phyloP scores from a whole-genome alignment of 2,888 invertebrate genomes.

The Zygothrica quintamaculata region DNA sequence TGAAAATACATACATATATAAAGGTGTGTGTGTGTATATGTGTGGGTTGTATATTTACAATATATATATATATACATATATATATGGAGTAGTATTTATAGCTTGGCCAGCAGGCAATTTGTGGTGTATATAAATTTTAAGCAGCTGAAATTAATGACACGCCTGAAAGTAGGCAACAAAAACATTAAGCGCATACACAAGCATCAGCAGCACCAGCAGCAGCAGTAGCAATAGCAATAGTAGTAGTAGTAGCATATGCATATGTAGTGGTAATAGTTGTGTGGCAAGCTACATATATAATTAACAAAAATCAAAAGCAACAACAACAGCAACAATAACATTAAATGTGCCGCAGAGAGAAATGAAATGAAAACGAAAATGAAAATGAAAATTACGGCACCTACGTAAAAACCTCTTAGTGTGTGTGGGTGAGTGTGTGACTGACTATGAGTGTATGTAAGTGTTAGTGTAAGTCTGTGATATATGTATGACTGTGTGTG shows the following conservation, averaged over 20 bases:
- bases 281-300: constrained; percentile 52
- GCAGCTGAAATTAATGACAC: constrained; percentile 68
- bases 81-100: constrained; percentile 38
- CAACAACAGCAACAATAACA: constrained; percentile 35
- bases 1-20: constrained; percentile 43
- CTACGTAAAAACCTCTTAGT: constrained; percentile 24
- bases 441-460: too few species aligned
- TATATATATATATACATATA: constrained; percentile 1
- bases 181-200: background rate
- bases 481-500: constrained; percentile 3
- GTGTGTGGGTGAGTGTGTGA: too few species aligned
- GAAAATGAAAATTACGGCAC: constrained; percentile 58
- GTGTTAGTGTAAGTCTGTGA: background rate
- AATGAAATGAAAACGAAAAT: too few species aligned
- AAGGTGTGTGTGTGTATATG: background rate
- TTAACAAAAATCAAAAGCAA: constrained; percentile 63
- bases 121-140: constrained; percentile 64
- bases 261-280: constrained; percentile 1
- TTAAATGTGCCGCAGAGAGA: constrained; percentile 54
- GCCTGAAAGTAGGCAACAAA: constrained; percentile 58
- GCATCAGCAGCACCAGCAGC: constrained; percentile 7
- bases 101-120: constrained; percentile 52
- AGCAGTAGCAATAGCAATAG: background rate
- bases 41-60: background rate
- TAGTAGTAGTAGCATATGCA: constrained; percentile 23